A percentile compares a stretch with the other conserved stretches of the same genome.
Evolutionary conservation across 2,888 invertebrate genomes (phyloP).

Genomic region (Diarsia mendica): DNA sequence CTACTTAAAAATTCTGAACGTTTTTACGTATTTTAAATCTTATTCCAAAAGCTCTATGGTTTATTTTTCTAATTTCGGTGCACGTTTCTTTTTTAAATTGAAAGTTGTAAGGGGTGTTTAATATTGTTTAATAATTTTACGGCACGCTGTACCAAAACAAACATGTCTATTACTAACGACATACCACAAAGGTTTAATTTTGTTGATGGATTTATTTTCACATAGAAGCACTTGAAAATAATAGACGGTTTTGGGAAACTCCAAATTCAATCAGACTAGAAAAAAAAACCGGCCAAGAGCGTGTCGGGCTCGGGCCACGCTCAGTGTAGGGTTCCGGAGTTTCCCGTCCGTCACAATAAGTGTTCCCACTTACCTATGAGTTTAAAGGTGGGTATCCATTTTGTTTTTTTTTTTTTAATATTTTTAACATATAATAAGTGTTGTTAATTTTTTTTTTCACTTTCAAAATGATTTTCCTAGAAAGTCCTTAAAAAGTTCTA

Average conservation of each 20-base stretch:
- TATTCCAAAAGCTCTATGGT: slow-evolving; percentile 7
- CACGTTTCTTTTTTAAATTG: slow-evolving; percentile 34
- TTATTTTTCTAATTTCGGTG: slow-evolving; percentile 14
- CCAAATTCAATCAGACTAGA: neutral
- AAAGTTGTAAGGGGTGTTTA: slow-evolving; percentile 41
- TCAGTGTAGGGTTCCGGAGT: too few relatives aligned
- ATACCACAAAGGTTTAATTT: slow-evolving; percentile 40
- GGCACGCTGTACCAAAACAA: slow-evolving; percentile 51
- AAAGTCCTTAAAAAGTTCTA: too few relatives aligned
- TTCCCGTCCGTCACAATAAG: too few relatives aligned
- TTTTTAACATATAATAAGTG: too few relatives aligned
- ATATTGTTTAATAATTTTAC: slow-evolving; percentile 57
- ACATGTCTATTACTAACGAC: slow-evolving; percentile 38
- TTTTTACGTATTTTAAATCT: slow-evolving; percentile 32
- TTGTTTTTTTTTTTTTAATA: too few relatives aligned
- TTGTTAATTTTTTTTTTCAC: too few relatives aligned
- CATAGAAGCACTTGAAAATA: neutral
- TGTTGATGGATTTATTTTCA: slow-evolving; percentile 42
- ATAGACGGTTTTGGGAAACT: neutral
- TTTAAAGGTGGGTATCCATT: too few relatives aligned
- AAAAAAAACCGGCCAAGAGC: too few relatives aligned
- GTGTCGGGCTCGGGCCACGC: too few relatives aligned
- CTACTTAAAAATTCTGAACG: slow-evolving; percentile 53
- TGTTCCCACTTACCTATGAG: too few relatives aligned
- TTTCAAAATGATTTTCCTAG: too few relatives aligned